Evolutionary conservation across 2,113 vertebrate species (phyloP).

Genomic region (Psittacula cyanocephala): DNA sequence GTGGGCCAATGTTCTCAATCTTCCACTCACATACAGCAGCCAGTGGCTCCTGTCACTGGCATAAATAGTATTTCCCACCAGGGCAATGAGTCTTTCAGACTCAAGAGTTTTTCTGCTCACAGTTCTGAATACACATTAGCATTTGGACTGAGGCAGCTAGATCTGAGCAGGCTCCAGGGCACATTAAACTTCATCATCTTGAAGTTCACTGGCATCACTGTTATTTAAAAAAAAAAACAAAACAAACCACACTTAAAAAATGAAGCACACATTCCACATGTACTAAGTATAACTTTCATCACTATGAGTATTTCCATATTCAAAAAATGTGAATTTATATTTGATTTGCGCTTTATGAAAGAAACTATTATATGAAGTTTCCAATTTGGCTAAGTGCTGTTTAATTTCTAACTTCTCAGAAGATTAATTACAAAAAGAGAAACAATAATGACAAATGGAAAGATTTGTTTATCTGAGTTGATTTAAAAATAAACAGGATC

Average conservation of each 20-base stretch:
- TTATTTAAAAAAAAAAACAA: slow-evolving; percentile 27
- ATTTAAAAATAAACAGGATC: slow-evolving; percentile 62
- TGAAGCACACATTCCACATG: slow-evolving; percentile 67
- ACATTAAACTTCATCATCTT: slow-evolving; percentile 68
- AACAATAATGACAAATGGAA: slow-evolving; percentile 35
- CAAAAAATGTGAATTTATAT: slow-evolving; percentile 48
- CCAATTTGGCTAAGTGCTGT: slow-evolving; percentile 39
- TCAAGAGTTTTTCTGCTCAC: slow-evolving; percentile 5
- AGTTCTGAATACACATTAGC: not conserved
- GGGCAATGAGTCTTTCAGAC: slow-evolving; percentile 27
- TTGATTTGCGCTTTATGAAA: slow-evolving; percentile 59
- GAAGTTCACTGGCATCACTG: slow-evolving; percentile 66
- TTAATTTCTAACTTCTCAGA: slow-evolving; percentile 62
- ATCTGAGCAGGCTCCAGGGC: slow-evolving; percentile 57
- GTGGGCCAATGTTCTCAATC: slow-evolving; percentile 30
- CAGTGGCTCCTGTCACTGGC: slow-evolving; percentile 22
- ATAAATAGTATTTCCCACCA: slow-evolving; percentile 24
- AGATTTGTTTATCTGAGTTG: slow-evolving; percentile 38
- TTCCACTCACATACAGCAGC: slow-evolving; percentile 9
- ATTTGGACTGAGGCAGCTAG: slow-evolving; percentile 47
- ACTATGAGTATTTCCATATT: slow-evolving; percentile 61
- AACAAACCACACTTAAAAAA: slow-evolving; percentile 22
- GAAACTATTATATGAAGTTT: slow-evolving; percentile 36
- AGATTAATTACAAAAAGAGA: slow-evolving; percentile 54
- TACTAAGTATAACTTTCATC: slow-evolving; percentile 69